These are phyloP conservation scores for Anguilla pacifica DNA, from an alignment of 2,797 vertebrate genomes.

Conservation along the genomic window DNA sequence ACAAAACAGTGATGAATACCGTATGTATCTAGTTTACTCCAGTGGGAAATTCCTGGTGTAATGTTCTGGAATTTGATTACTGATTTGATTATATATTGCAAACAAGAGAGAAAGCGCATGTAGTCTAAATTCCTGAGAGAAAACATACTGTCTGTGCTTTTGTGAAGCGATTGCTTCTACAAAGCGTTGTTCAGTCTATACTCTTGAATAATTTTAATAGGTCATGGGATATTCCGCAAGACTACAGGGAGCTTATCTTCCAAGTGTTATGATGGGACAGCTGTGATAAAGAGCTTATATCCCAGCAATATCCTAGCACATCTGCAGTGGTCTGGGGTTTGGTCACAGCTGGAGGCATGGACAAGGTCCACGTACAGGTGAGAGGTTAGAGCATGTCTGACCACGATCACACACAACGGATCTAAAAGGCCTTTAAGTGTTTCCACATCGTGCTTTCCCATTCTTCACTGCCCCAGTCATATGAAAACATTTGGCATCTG, in stretches of 20 bases:
- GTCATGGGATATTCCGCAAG: slow-evolving; percentile 39
- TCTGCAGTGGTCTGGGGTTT: slow-evolving; percentile 7
- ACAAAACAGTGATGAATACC: not conserved
- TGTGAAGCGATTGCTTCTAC: not conserved
- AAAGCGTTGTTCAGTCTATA: slow-evolving; percentile 35
- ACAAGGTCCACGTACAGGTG: slow-evolving; percentile 3
- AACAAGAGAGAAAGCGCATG: not conserved
- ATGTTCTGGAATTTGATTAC: slow-evolving; percentile 22
- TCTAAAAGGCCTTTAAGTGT: slow-evolving; percentile 20
- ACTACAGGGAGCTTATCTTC: slow-evolving; percentile 38
- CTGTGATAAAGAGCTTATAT: slow-evolving; percentile 3
- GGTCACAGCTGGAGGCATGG: not conserved
- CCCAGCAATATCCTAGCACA: not conserved
- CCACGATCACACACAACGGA: slow-evolving; percentile 1
- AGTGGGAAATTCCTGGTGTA: slow-evolving; percentile 27
- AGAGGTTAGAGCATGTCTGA: slow-evolving; percentile 15
- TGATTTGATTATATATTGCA: not conserved
- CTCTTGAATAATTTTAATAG: slow-evolving; percentile 16
- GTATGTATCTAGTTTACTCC: not conserved
- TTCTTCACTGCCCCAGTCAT: not conserved
- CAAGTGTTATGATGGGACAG: slow-evolving; percentile 38
- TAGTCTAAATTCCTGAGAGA: not conserved
- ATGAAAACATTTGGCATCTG: not conserved
- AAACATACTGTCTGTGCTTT: not conserved
- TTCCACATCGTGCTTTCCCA: slow-evolving; percentile 28